Conservation (phyloP, 2,113 vertebrate genomes). For the Phoxinus phoxinus region DNA sequence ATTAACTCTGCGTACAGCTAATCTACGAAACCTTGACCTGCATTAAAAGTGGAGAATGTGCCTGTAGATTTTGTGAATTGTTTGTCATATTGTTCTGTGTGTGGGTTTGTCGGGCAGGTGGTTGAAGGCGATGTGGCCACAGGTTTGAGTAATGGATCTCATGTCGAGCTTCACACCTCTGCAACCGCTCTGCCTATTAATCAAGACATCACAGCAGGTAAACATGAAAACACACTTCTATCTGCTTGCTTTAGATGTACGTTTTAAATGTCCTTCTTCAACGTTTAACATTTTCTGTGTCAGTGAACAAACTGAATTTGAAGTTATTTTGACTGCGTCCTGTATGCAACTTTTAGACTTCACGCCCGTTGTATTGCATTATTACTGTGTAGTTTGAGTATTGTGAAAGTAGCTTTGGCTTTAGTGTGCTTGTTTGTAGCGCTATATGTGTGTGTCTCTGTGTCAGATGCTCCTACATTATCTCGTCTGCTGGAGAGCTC, state of each 20-base stretch:
- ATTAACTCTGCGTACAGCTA: neutral
- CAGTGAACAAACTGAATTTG: neutral
- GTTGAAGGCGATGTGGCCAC: constrained; percentile 87
- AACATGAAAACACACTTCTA: neutral
- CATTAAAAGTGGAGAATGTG: neutral
- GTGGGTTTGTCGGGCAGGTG: constrained; percentile 82
- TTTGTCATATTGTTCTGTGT: constrained; percentile 37
- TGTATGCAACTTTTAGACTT: neutral
- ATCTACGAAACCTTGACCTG: neutral
- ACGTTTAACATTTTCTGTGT: neutral
- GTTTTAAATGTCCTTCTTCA: neutral
- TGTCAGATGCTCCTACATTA: constrained; percentile 89
- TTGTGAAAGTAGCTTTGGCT: neutral
- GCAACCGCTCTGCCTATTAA: constrained; percentile 80
- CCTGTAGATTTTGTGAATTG: neutral
- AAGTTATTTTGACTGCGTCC: neutral
- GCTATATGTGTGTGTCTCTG: constrained; percentile 71
- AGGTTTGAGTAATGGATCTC: constrained; percentile 77
- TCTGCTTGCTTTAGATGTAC: neutral
- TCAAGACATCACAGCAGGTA: constrained; percentile 78
- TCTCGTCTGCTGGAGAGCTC: constrained; percentile 91
- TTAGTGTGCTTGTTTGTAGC: constrained; percentile 56
- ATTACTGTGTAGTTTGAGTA: neutral
- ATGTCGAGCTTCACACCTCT: constrained; percentile 85
- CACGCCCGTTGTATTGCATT: neutral